A percentile compares a stretch with the other conserved stretches of the same genome.
Conservation (phyloP, 2,113 vertebrate genomes). For the Hystrix cristata region DNA sequence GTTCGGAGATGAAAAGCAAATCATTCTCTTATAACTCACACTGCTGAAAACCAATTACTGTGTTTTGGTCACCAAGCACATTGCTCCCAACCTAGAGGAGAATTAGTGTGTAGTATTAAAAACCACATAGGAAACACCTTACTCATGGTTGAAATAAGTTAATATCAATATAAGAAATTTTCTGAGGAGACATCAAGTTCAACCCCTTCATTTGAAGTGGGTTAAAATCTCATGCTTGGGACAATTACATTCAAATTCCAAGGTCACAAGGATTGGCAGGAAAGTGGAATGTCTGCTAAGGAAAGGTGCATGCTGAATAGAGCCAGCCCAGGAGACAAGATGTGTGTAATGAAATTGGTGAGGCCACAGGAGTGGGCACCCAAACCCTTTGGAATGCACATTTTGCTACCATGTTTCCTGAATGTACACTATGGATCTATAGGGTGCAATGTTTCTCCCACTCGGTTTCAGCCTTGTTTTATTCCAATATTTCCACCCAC, state of each 20-base stretch:
- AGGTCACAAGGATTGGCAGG: background rate
- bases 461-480: background rate
- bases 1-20: constrained; percentile 18
- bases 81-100: background rate
- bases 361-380: background rate
- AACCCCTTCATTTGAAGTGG: background rate
- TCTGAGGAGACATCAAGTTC: background rate
- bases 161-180: background rate
- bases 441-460: background rate
- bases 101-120: background rate
- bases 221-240: background rate
- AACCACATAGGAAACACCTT: background rate
- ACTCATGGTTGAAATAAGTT: background rate
- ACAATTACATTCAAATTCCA: background rate
- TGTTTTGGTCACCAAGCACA: background rate
- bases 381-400: background rate
- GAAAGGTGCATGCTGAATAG: background rate
- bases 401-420: background rate
- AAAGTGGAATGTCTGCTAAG: background rate
- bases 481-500: background rate
- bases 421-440: background rate
- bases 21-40: constrained; percentile 54
- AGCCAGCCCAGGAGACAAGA: background rate
- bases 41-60: constrained; percentile 1
- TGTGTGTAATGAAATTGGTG: background rate